phyloP scores from a whole-genome alignment of 1,140 invertebrate species.

The Hylyphantes graminicola region DNA sequence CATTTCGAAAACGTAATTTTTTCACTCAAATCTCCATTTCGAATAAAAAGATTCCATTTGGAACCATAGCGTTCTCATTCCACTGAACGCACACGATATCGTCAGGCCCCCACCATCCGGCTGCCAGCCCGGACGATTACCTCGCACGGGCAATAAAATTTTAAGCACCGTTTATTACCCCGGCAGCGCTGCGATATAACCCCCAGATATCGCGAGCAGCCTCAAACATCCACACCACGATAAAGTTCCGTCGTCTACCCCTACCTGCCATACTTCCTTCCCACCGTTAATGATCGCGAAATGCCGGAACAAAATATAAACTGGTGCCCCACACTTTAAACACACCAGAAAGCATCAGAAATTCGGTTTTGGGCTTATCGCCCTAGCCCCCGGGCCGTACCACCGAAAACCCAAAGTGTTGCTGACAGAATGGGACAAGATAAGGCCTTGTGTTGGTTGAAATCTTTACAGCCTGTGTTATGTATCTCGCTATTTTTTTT shows the following conservation, averaged over 20 bases:
- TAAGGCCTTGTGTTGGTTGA: constrained; percentile 33
- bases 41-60: no score
- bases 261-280: not conserved
- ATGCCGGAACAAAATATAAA: constrained; percentile 54
- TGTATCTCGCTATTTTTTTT: constrained; percentile 41
- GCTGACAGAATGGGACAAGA: constrained; percentile 47
- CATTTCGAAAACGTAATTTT: no score
- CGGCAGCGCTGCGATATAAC: constrained; percentile 33
- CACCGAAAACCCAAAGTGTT: constrained; percentile 43
- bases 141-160: constrained; percentile 50
- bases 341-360: constrained; percentile 4
- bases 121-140: constrained; percentile 10
- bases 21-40: no score
- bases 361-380: constrained; percentile 41
- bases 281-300: constrained; percentile 51
- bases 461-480: constrained; percentile 58
- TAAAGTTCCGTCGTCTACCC: constrained; percentile 40
- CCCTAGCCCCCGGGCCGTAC: constrained; percentile 40
- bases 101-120: no score
- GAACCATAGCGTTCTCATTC: no score
- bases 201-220: constrained; percentile 40
- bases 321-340: constrained; percentile 7
- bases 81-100: no score
- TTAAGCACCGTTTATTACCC: constrained; percentile 59
- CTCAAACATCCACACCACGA: constrained; percentile 39